Evolutionary conservation across 2,113 vertebrate genomes (phyloP).

Genomic region (Tichodroma muraria): DNA sequence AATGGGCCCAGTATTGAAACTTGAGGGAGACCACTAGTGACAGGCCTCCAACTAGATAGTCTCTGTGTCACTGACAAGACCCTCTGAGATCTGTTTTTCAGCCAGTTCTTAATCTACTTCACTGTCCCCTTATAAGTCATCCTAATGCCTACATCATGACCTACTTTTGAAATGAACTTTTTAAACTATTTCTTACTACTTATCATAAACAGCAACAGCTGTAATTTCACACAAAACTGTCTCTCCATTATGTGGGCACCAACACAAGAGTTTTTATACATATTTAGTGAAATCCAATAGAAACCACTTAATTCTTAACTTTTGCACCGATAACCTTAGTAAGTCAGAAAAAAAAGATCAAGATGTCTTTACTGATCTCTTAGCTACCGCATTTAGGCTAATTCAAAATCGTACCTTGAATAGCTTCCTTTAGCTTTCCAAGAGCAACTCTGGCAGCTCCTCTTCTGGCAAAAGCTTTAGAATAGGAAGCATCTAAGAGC

Average conservation of each 20-base stretch:
- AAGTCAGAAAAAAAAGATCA: not conserved
- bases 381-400: not conserved
- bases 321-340: not conserved
- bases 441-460: slow-evolving; percentile 85
- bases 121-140: not conserved
- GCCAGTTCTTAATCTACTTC: not conserved
- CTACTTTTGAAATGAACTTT: not conserved
- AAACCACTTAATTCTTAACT: not conserved
- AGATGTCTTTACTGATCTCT: not conserved
- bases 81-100: not conserved
- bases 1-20: not conserved
- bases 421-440: slow-evolving; percentile 82
- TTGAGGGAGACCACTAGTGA: not conserved
- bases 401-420: slow-evolving; percentile 74
- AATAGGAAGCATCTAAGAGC: slow-evolving; percentile 82
- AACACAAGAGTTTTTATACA: not conserved
- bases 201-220: not conserved
- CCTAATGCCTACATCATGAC: not conserved
- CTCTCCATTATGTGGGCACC: not conserved
- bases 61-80: not conserved
- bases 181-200: not conserved
- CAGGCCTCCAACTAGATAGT: not conserved
- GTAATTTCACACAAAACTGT: not conserved
- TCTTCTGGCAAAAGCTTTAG: slow-evolving; percentile 92
- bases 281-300: not conserved